phyloP scores from a whole-genome alignment of 2,113 vertebrate genomes.

The Heterotis niloticus region DNA sequence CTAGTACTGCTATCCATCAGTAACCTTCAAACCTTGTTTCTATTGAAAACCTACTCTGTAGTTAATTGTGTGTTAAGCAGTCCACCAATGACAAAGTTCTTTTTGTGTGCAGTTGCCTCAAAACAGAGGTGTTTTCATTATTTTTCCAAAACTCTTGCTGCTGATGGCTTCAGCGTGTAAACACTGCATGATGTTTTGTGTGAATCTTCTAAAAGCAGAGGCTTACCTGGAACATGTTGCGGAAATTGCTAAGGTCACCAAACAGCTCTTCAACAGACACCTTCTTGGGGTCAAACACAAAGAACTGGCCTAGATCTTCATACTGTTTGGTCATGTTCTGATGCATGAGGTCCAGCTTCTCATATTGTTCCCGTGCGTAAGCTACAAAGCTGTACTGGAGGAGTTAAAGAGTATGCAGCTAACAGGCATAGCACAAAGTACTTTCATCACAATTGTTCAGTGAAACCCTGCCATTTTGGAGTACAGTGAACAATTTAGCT shows the following conservation, averaged over 20 bases:
- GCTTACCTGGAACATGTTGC: conserved; percentile 79
- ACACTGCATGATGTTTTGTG: neutral
- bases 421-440: neutral
- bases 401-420: conserved; percentile 59
- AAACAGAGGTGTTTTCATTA: no score
- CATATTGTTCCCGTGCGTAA: conserved; percentile 66
- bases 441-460: neutral
- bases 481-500: no score
- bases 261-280: conserved; percentile 74
- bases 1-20: neutral
- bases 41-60: neutral
- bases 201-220: neutral
- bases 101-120: neutral
- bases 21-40: no score
- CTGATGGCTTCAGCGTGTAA: no score
- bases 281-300: conserved; percentile 76
- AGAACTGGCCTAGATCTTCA: conserved; percentile 65
- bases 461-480: neutral
- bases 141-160: no score
- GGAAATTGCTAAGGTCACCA: conserved; percentile 76
- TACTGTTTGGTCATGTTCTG: conserved; percentile 78
- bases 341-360: conserved; percentile 74
- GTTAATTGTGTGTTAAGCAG: neutral
- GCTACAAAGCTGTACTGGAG: conserved; percentile 67
- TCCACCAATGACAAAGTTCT: neutral